Evolutionary conservation across 2,888 invertebrate species (phyloP), one percentile per base, ranked within the genome.

Genomic region (Drosophila melanocephala): DNA sequence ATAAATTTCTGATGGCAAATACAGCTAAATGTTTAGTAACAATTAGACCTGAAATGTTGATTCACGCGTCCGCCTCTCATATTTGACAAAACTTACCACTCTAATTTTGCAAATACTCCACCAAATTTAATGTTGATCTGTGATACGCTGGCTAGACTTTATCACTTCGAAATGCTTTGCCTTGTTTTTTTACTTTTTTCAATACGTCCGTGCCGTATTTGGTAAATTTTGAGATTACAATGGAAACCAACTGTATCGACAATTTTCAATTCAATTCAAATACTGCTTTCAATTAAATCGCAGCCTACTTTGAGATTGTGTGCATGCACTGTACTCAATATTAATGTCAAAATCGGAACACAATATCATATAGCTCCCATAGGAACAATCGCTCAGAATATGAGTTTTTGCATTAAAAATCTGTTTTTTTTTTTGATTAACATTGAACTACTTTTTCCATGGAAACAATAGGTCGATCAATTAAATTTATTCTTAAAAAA

Each of bases 21-120:
- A 35, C 14, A 5, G 35, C 14, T 5, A 72, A 72, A 77, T 72
- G 77, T 72, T 69, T 77, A 72, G 82, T 87, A 84, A 71, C 68
- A 67, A 69, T 60, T 66, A 59, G 65, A 44, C 53, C 42, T 22
- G 32, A 60, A 55, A 33, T 44, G 33, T 37, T 7, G 3, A 30
- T 56, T 22, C 37, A 50, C 1, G n/a, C 47, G 62, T 0, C 37
- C 14, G 3, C 32, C 6, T 35, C 19, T 28, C 1, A 14, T 16
- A 9, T 6, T 28, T 16, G 10, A 5, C n/a, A 28, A 57, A 57
- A n/a, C 37, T 26, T 63, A 47, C 59, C 60, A 10, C 22, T 3
- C 9, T n/a, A 10, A 5, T 9, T 14, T 5, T 33, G n/a, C 52
- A 32, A 32, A 67, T 67, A 32, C 14, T 10, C 19, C 19, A 9